These are phyloP conservation scores for Semnornis frantzii DNA, from an alignment of 2,113 vertebrate species.

Conservation along the genomic window DNA sequence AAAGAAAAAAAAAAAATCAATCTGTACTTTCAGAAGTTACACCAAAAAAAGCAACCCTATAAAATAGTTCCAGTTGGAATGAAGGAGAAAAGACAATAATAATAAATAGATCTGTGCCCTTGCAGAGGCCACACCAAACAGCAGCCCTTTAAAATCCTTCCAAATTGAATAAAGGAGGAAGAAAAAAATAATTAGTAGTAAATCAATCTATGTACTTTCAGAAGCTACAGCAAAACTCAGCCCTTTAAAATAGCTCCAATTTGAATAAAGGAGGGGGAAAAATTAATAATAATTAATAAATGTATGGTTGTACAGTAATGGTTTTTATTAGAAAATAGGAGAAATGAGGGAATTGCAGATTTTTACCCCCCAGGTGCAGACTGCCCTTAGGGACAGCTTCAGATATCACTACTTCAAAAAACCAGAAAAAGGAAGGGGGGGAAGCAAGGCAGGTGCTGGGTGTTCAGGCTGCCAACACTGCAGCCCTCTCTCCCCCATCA, in stretches of 20 bases:
- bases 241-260: background rate
- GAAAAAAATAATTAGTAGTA: too few relatives aligned
- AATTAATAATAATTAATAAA: background rate
- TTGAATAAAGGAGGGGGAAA: background rate
- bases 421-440: background rate
- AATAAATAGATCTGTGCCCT: too few relatives aligned
- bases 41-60: too few relatives aligned
- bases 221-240: too few relatives aligned
- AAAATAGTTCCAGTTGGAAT: too few relatives aligned
- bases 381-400: slow-evolving; percentile 45
- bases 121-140: too few relatives aligned
- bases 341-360: slow-evolving; percentile 53
- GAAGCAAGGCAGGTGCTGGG: background rate
- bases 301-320: slow-evolving; percentile 1
- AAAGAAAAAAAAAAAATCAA: too few relatives aligned
- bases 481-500: background rate
- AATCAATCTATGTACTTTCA: too few relatives aligned
- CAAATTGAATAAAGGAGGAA: too few relatives aligned
- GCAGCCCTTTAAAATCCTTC: too few relatives aligned
- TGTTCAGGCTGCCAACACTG: slow-evolving; percentile 14
- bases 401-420: slow-evolving; percentile 17
- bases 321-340: slow-evolving; percentile 35
- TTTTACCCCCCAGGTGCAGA: background rate
- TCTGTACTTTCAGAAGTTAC: too few relatives aligned
- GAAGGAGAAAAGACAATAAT: too few relatives aligned